Percentiles rank a stretch among this genome's conserved stretches.
Evolutionary conservation across 2,888 invertebrate genomes (phyloP).

Genomic region (Aelia acuminata): DNA sequence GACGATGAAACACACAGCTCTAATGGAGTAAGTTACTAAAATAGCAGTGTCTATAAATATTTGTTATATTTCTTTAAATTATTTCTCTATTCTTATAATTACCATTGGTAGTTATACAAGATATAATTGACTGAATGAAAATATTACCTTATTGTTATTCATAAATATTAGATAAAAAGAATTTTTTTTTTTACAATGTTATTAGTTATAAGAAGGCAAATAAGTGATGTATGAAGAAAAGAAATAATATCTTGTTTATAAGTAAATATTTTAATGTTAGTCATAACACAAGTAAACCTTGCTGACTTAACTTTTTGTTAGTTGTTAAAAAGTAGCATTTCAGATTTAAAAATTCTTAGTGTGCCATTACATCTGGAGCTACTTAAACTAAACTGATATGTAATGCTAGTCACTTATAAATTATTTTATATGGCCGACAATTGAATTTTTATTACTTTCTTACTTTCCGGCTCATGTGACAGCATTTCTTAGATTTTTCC

Average conservation of each 20-base stretch:
- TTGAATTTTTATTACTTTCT: neutral
- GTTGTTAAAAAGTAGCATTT: neutral
- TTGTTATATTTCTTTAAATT: constrained; percentile 16
- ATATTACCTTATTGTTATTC: neutral
- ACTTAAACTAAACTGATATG: neutral
- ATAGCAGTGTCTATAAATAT: neutral
- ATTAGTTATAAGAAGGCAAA: neutral
- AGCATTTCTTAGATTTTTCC: neutral
- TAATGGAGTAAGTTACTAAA: neutral
- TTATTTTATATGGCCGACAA: neutral
- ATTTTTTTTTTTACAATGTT: neutral
- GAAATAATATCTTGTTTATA: neutral
- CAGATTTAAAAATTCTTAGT: neutral
- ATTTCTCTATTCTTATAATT: neutral
- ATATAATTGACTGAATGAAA: constrained; percentile 19
- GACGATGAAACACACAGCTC: constrained; percentile 49
- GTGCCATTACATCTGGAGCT: neutral
- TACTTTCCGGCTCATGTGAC: neutral
- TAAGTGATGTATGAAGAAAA: neutral
- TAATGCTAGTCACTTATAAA: neutral
- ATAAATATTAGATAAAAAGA: neutral
- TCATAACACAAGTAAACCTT: no score
- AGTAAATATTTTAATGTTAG: neutral
- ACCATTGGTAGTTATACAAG: neutral
- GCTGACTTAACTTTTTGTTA: neutral